Conservation (phyloP, 2,888 invertebrate species). For the Aphrophora alni region DNA sequence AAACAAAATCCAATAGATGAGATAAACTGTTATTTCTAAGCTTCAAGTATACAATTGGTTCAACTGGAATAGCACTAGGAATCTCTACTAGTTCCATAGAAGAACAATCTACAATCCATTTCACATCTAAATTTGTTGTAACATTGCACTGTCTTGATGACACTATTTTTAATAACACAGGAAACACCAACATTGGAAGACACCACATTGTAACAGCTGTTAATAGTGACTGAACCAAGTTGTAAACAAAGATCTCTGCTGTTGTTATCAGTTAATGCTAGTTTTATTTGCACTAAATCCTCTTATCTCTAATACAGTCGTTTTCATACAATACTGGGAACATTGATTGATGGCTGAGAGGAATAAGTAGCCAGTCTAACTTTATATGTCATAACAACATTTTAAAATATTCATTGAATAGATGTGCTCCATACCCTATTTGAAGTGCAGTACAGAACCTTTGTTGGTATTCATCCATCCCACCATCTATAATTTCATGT, state of each 20-base stretch:
- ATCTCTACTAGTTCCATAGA: neutral
- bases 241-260: slow-evolving; percentile 5
- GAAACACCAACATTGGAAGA: neutral
- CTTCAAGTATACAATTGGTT: slow-evolving; percentile 14
- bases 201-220: neutral
- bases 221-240: neutral
- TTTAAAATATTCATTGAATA: no score
- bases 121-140: neutral
- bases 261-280: slow-evolving; percentile 2
- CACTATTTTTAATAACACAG: neutral
- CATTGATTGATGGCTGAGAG: neutral
- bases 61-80: neutral
- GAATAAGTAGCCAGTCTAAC: neutral
- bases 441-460: no score
- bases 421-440: no score
- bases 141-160: neutral
- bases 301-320: neutral
- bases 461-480: no score
- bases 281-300: neutral
- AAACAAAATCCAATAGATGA: slow-evolving; percentile 9
- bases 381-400: no score
- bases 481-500: no score
- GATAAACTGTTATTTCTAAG: slow-evolving; percentile 14
- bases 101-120: neutral
- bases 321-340: neutral